These are phyloP conservation scores for Cotesia chilonis DNA, from an alignment of 1,140 invertebrate species.

Conservation along the genomic window DNA sequence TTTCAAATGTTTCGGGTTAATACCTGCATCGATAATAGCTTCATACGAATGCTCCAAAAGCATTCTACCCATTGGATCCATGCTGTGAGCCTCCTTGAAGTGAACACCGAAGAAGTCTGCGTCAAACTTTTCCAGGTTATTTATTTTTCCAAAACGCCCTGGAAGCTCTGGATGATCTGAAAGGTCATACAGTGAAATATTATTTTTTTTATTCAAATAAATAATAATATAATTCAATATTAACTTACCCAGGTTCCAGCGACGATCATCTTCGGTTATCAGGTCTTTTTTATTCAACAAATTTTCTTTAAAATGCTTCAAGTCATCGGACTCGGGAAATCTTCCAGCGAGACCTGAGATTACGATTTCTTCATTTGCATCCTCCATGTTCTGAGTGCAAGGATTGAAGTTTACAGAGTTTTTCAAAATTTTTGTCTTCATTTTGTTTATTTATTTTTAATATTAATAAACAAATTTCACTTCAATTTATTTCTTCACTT, in stretches of 20 bases:
- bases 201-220: too few relatives aligned
- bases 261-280: slow-evolving; percentile 77
- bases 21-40: slow-evolving; percentile 86
- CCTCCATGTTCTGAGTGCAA: slow-evolving; percentile 33
- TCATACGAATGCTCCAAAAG: slow-evolving; percentile 87
- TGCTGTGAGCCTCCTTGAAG: slow-evolving; percentile 82
- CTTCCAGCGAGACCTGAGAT: slow-evolving; percentile 84
- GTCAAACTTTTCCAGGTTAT: slow-evolving; percentile 83
- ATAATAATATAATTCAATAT: neutral
- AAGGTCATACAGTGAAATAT: neutral
- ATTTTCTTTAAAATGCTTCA: slow-evolving; percentile 81
- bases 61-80: slow-evolving; percentile 90
- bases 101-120: slow-evolving; percentile 84
- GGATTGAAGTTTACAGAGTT: slow-evolving; percentile 24
- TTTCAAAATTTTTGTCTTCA: slow-evolving; percentile 13
- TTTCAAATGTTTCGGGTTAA: slow-evolving; percentile 65
- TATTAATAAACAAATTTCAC: too few relatives aligned
- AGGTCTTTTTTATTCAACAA: slow-evolving; percentile 81
- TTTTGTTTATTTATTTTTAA: neutral
- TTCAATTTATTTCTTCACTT: too few relatives aligned
- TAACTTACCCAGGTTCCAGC: slow-evolving; percentile 75
- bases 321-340: slow-evolving; percentile 86
- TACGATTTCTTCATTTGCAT: slow-evolving; percentile 80
- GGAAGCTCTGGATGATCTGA: slow-evolving; percentile 75
- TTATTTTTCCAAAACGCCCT: slow-evolving; percentile 80